phyloP scores from a whole-genome alignment of 2,797 vertebrate species.

The Artibeus lituratus region DNA sequence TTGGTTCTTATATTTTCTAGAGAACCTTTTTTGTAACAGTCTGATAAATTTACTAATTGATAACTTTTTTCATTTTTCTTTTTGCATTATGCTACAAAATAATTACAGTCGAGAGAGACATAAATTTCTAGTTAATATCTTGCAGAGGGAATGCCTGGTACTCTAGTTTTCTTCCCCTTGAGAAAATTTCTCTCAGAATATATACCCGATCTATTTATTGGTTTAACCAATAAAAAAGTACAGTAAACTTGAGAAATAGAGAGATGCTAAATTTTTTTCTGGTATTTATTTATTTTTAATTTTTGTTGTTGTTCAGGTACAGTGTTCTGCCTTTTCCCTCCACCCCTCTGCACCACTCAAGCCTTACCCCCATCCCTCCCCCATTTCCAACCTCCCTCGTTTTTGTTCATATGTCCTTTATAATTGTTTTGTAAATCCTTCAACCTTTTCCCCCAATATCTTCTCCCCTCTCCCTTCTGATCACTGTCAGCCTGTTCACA shows the following conservation, averaged over 20 bases:
- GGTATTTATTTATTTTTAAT: no score
- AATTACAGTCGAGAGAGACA: not conserved
- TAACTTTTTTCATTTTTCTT: not conserved
- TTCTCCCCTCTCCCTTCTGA: no score
- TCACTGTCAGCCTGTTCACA: no score
- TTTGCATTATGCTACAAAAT: not conserved
- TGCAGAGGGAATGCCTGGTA: not conserved
- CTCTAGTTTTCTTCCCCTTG: not conserved
- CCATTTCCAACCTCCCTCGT: no score
- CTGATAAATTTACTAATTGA: not conserved
- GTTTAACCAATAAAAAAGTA: not conserved
- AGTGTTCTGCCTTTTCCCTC: no score
- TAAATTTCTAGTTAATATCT: not conserved
- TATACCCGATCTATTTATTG: not conserved
- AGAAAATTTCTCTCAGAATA: slow-evolving; percentile 29
- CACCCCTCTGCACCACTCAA: no score
- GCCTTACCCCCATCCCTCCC: no score
- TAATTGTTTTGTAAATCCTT: no score
- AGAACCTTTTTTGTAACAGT: not conserved
- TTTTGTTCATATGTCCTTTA: no score
- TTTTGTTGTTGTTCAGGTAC: no score
- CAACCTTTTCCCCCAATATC: no score
- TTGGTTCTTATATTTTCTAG: not conserved
- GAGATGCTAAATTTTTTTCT: not conserved
- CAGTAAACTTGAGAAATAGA: not conserved